A percentile compares a stretch with the other conserved stretches of the same genome.
phyloP scores from a whole-genome alignment of 1,140 invertebrate species.

The Zaprionus gabonicus region DNA sequence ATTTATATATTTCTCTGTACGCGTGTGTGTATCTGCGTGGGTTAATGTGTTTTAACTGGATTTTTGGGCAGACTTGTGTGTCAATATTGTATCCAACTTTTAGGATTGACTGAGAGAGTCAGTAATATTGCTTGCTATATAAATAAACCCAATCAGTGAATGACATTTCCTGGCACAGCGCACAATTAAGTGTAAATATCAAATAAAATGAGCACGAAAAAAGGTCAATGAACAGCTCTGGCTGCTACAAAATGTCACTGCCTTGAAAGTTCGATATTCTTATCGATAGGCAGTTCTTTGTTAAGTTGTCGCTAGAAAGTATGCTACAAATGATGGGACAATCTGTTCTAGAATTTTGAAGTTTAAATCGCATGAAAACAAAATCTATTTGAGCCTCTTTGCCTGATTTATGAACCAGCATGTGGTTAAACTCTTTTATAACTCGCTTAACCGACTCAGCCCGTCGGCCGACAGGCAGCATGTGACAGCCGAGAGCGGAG shows the following conservation, averaged over 20 bases:
- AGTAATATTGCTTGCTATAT: neutral
- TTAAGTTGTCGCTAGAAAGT: neutral
- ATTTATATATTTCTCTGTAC: constrained; percentile 6
- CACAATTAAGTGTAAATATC: neutral
- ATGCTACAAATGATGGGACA: neutral
- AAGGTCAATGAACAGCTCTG: neutral
- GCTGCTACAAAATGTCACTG: neutral
- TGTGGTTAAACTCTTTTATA: constrained; percentile 12
- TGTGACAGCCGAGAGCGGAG: neutral
- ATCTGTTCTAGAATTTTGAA: too few species aligned
- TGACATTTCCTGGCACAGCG: neutral
- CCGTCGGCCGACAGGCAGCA: neutral
- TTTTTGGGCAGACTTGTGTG: neutral
- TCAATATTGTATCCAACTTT: neutral
- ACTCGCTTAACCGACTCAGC: constrained; percentile 1
- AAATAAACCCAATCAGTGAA: neutral
- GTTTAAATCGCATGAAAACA: neutral
- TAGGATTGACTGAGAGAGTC: neutral
- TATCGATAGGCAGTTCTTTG: too few species aligned
- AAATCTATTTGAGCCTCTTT: neutral
- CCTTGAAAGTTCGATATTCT: neutral
- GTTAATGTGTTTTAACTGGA: neutral
- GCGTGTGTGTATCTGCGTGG: neutral
- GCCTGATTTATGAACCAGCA: constrained; percentile 8
- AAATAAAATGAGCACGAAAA: neutral